These are phyloP conservation scores for Temnothorax curvispinosus DNA, from an alignment of 1,140 invertebrate species.

Conservation along the genomic window DNA sequence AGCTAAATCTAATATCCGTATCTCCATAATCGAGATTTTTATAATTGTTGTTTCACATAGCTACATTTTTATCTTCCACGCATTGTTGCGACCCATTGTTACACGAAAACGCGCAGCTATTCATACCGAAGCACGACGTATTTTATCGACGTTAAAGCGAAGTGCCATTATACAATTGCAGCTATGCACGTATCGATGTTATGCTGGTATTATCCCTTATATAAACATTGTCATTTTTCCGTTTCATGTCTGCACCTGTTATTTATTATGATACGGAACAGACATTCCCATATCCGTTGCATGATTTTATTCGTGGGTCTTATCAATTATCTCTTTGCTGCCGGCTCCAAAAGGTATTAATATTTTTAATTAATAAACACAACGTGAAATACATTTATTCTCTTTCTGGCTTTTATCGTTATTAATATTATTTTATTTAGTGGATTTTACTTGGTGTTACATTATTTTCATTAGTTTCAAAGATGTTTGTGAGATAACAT, in stretches of 20 bases:
- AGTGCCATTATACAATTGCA: slow-evolving; percentile 41
- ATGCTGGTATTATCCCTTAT: neutral
- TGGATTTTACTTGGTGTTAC: neutral
- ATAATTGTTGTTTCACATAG: slow-evolving; percentile 21
- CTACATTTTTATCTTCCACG: slow-evolving; percentile 10
- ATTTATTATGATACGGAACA: slow-evolving; percentile 20
- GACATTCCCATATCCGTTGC: neutral
- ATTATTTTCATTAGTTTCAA: neutral
- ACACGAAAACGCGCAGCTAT: neutral
- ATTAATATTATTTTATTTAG: too few relatives aligned
- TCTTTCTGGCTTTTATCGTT: neutral
- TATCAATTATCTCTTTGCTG: slow-evolving; percentile 11
- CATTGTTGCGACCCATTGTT: slow-evolving; percentile 11
- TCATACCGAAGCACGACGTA: slow-evolving; percentile 1
- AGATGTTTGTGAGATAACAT: neutral
- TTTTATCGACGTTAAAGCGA: slow-evolving; percentile 41
- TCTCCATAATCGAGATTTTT: slow-evolving; percentile 14
- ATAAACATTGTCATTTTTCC: slow-evolving; percentile 22
- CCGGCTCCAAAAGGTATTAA: neutral
- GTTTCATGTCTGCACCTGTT: neutral
- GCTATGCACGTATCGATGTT: slow-evolving; percentile 13
- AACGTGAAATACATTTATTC: neutral
- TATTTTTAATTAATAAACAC: slow-evolving; percentile 5
- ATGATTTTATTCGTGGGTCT: slow-evolving; percentile 1
- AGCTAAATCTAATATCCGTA: slow-evolving; percentile 20